Percentiles rank a stretch among this genome's conserved stretches.
These are phyloP conservation scores for Pandemis heparana DNA, from an alignment of 2,888 invertebrate species.

Conservation along the genomic window DNA sequence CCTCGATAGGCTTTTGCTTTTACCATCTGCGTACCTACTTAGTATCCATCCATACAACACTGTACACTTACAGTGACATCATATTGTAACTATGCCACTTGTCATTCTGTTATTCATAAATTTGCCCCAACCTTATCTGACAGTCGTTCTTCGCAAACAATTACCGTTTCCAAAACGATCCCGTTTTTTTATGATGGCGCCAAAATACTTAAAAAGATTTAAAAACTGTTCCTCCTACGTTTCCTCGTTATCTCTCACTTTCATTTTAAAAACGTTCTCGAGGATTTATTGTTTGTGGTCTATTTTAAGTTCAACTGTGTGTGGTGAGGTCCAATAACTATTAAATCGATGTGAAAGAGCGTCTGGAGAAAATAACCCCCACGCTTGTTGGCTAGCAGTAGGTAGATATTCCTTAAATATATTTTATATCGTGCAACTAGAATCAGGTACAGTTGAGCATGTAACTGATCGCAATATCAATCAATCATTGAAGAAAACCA, in stretches of 20 bases:
- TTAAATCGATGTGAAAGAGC: conserved; percentile 32
- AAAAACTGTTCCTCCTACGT: not conserved
- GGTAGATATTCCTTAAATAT: conserved; percentile 20
- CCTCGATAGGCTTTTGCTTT: no score
- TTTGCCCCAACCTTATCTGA: conserved; percentile 25
- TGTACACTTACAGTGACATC: no score
- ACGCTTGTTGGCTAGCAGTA: conserved; percentile 9
- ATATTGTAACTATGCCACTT: not conserved
- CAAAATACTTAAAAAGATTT: conserved; percentile 31
- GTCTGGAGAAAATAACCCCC: conserved; percentile 24
- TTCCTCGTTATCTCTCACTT: conserved; percentile 13
- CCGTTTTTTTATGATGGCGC: conserved; percentile 29
- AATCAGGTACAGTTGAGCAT: conserved; percentile 14
- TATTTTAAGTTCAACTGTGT: conserved; percentile 19
- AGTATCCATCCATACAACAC: no score
- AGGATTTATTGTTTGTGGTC: conserved; percentile 31
- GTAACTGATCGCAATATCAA: conserved; percentile 5
- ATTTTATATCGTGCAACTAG: conserved; percentile 15
- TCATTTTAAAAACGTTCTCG: conserved; percentile 29
- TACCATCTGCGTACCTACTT: no score
- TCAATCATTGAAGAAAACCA: not conserved
- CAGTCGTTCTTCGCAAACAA: conserved; percentile 35
- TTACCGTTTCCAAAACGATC: not conserved
- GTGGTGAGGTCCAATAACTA: conserved; percentile 37
- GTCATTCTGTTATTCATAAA: not conserved